Evolutionary conservation across 2,888 invertebrate genomes (phyloP).

Genomic region (Cephus nigrinus): DNA sequence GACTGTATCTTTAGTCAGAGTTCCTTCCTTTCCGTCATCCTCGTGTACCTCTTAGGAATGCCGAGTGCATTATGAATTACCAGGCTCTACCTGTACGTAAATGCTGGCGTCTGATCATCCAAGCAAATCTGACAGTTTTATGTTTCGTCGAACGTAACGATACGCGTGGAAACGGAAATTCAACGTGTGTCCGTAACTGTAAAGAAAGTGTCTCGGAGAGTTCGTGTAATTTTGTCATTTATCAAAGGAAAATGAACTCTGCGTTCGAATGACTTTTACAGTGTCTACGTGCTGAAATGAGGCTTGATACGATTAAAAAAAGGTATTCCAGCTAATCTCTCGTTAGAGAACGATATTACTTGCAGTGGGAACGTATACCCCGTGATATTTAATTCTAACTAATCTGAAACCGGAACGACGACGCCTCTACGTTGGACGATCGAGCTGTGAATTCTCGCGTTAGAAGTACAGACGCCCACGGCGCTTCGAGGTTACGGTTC

Average conservation of each 20-base stretch:
- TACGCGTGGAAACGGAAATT: not conserved
- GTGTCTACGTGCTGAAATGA: not conserved
- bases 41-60: conserved; percentile 9
- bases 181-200: not conserved
- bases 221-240: not conserved
- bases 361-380: not conserved
- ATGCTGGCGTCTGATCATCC: not conserved
- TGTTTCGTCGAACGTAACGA: not conserved
- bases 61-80: not conserved
- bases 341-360: not conserved
- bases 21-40: not conserved
- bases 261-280: not conserved
- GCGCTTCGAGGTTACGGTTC: not conserved
- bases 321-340: not conserved
- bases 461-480: not conserved
- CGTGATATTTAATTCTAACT: not conserved
- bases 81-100: not conserved
- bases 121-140: not conserved
- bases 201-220: not conserved
- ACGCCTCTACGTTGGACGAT: not conserved
- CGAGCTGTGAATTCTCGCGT: not conserved
- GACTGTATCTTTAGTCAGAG: not conserved
- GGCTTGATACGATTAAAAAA: not conserved
- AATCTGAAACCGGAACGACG: too few species aligned
- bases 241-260: not conserved